Base-by-base conservation (phyloP, 2,797 vertebrate species). In the Etheostoma nigrum region DNA sequence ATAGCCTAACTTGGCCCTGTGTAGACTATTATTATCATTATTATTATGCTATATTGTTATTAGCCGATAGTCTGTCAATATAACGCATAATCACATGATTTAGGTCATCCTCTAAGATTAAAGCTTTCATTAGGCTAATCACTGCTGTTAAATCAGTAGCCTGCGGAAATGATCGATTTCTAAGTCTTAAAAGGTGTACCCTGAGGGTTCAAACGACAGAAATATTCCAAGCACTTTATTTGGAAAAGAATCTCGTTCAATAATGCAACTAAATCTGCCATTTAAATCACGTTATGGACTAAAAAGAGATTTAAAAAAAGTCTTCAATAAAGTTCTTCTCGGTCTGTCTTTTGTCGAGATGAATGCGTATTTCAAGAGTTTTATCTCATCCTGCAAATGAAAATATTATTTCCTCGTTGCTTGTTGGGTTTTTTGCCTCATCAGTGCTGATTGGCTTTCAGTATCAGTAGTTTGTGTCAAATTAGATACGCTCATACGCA, bases 381-480 rank as follows among this genome's bases (percentile, higher is more conserved):
- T 36, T 7, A 7, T 53, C 23, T 42, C 2, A 10, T 30, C 16
- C n/a, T 21, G 21, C n/a, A 68, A 70, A 23, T 51, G 16, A 15
- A 23, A 21, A 45, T 23, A 9, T n/a, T 2, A 9, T 59, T 44
- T 61, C 13, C 44, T 53, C 40, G 1, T 7, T 59, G 53, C 36
- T 53, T n/a, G 21, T 5, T 10, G 6, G 49, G 4, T 42, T 3
- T 57, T 52, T 72, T 30, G 49, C 42, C 48, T 69, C 64, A 23
- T 18, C 51, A 19, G 33, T 18, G 49, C 71, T 76, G 80, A 72
- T 55, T 74, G 74, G 61, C 62, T 73, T 44, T 45, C 80, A 65
- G 61, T 76, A 81, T 83, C 81, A 67, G 54, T 59, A 72, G 62
- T 87, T 82, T 85, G 78, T 67, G 74, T 88, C 76, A 51, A 60